phyloP scores from a whole-genome alignment of 2,113 vertebrate genomes.

The Psammodynastes pulverulentus region DNA sequence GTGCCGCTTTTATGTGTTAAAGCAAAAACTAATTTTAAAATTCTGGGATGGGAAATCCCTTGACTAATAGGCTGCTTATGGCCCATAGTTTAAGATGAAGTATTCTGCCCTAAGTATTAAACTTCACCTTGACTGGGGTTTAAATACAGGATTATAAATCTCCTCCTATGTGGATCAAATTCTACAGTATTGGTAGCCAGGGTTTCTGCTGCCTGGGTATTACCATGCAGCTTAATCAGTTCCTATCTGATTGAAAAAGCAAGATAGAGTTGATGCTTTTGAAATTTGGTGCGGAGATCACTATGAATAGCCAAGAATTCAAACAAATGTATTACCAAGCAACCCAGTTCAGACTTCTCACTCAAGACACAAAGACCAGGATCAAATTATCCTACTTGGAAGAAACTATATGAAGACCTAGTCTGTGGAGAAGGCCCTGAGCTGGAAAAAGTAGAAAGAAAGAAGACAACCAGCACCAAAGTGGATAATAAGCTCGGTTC shows the following conservation, averaged over 20 bases:
- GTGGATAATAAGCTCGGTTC: neutral
- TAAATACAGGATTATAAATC: neutral
- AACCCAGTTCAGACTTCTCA: neutral
- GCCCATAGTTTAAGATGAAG: neutral
- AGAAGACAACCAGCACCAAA: neutral
- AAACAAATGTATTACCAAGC: neutral
- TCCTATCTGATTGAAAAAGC: neutral
- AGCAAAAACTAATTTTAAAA: neutral
- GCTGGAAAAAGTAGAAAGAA: neutral
- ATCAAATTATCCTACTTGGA: neutral
- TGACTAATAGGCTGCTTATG: neutral
- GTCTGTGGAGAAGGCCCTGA: neutral
- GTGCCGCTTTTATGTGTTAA: neutral
- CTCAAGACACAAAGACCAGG: neutral
- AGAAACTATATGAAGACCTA: neutral
- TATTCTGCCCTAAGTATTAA: neutral
- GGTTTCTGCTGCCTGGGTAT: neutral
- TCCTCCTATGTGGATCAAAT: neutral
- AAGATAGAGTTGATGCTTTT: neutral
- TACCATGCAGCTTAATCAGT: neutral
- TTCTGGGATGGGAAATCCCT: neutral
- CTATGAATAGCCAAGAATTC: neutral
- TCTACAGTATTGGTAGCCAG: neutral
- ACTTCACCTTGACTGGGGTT: neutral
- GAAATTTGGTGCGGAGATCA: neutral